These are phyloP conservation scores for Anas platyrhynchos DNA, from an alignment of 2,113 vertebrate species.

Conservation along the genomic window DNA sequence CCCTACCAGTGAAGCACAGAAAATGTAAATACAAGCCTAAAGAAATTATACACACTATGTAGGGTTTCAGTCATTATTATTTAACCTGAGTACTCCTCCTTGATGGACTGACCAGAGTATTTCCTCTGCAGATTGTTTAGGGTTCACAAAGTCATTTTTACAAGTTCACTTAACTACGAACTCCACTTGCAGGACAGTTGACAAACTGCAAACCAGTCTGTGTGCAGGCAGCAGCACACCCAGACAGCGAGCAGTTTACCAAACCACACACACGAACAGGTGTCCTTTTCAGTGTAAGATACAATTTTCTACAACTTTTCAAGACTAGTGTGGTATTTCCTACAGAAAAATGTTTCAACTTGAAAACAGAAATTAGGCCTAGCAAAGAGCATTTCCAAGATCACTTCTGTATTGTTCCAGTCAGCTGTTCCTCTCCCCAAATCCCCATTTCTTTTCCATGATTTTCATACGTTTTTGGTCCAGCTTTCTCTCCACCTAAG, in stretches of 20 bases:
- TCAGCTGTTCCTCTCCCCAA: background rate
- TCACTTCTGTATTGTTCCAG: conserved; percentile 22
- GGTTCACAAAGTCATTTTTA: background rate
- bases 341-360: background rate
- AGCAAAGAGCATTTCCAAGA: background rate
- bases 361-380: conserved; percentile 32
- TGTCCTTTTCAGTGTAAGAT: background rate
- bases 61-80: background rate
- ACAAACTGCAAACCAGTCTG: background rate
- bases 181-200: background rate
- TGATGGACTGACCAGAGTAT: background rate
- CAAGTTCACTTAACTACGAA: background rate
- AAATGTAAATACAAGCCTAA: background rate
- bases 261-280: background rate
- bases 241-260: background rate
- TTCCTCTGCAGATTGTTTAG: background rate
- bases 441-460: background rate
- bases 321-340: background rate
- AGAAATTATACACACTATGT: accelerated
- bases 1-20: background rate
- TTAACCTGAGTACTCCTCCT: background rate
- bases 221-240: background rate
- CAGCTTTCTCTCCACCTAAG: background rate
- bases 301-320: background rate
- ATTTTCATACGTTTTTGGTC: background rate